A percentile compares a stretch with the other conserved stretches of the same genome.
Evolutionary conservation across 2,113 vertebrate genomes (phyloP).

Genomic region (Tachycineta bicolor): DNA sequence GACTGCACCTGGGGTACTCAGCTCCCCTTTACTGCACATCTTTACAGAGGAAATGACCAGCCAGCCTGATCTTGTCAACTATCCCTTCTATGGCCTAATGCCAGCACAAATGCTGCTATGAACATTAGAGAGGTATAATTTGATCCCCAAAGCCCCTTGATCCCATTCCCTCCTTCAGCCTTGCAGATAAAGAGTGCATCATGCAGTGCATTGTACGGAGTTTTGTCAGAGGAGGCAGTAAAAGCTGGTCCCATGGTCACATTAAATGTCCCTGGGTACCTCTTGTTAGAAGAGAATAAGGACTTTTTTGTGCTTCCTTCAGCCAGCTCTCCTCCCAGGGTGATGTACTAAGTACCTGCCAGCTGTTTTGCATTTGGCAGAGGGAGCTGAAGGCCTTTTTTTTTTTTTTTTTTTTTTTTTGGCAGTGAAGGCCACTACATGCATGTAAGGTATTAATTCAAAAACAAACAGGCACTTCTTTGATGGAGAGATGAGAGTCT

Average conservation of each 20-base stretch:
- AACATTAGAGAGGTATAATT: not conserved
- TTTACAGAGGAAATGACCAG: not conserved
- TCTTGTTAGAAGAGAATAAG: not conserved
- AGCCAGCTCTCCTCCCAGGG: not conserved
- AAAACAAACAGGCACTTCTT: slow-evolving; percentile 6
- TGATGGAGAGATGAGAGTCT: slow-evolving; percentile 5
- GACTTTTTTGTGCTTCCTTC: not conserved
- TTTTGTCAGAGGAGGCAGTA: not conserved
- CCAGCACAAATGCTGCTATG: not conserved
- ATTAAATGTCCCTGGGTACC: not conserved
- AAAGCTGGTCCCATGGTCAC: not conserved
- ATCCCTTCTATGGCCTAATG: not conserved
- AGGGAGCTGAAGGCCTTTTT: not conserved
- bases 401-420: slow-evolving; percentile 22
- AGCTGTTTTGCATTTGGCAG: slow-evolving; percentile 27
- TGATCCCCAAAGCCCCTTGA: not conserved
- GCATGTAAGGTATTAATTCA: slow-evolving; percentile 39
- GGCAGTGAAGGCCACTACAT: not conserved
- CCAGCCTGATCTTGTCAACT: not conserved
- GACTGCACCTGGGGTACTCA: not conserved
- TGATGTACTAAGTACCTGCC: slow-evolving; percentile 16
- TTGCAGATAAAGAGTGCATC: not conserved
- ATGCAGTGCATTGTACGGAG: not conserved
- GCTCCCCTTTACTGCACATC: not conserved
- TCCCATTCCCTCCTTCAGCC: not conserved